Evolutionary conservation across 1,140 invertebrate species (phyloP).

Genomic region (Temnothorax curvispinosus): DNA sequence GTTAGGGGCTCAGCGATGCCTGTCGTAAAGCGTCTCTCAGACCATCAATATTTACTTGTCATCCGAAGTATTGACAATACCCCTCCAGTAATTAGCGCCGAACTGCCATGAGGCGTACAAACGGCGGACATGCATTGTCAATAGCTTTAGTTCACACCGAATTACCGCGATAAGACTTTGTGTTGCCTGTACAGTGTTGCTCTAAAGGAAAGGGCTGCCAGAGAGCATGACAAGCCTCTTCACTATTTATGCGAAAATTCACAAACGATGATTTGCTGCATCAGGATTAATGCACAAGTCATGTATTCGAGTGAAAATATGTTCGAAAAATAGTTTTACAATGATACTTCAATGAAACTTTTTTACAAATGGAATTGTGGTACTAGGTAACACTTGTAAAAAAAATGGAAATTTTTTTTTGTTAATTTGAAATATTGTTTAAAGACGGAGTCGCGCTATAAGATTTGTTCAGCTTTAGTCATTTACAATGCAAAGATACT

Average conservation of each 20-base stretch:
- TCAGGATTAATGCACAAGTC: not conserved
- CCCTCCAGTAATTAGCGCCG: constrained; percentile 40
- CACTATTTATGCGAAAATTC: not conserved
- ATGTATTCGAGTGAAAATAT: constrained; percentile 1
- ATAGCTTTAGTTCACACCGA: constrained; percentile 38
- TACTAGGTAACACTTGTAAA: not conserved
- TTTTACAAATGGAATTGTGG: not conserved
- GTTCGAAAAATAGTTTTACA: not conserved
- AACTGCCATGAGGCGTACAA: not conserved
- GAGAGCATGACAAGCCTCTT: not conserved
- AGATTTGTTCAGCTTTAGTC: not conserved
- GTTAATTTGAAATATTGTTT: not conserved
- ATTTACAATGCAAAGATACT: not conserved
- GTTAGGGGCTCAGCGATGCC: constrained; percentile 24
- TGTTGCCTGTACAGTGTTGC: not conserved
- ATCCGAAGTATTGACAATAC: constrained; percentile 47
- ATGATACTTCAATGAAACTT: not conserved
- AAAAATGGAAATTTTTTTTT: not conserved
- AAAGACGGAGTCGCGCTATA: no score
- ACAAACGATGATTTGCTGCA: not conserved
- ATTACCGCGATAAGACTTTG: constrained; percentile 10
- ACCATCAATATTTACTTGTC: constrained; percentile 48
- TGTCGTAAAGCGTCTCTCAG: constrained; percentile 25
- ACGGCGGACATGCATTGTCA: not conserved
- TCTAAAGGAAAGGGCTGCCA: not conserved